Evolutionary conservation across 2,888 invertebrate species (phyloP).

Genomic region (Drosophila quinaria): DNA sequence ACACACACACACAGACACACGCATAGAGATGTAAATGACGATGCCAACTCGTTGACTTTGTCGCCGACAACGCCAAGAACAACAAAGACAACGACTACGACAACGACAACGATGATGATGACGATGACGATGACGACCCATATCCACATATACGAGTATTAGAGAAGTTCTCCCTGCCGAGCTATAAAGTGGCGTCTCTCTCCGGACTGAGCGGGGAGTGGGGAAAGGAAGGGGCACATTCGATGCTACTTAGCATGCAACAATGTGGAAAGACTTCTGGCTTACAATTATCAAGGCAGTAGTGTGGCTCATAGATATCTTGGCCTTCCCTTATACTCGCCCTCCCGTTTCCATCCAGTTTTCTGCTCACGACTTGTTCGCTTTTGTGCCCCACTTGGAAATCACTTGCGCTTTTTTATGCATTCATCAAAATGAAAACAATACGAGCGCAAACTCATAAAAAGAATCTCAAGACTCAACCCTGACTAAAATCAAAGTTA

Average conservation of each 20-base stretch:
- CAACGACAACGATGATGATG: background rate
- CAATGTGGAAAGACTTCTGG: slow-evolving; percentile 53
- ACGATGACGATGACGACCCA: slow-evolving; percentile 47
- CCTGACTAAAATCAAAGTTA: slow-evolving; percentile 23
- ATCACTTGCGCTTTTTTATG: slow-evolving; percentile 68
- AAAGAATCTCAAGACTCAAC: slow-evolving; percentile 32
- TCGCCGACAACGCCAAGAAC: slow-evolving; percentile 18
- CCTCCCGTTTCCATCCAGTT: background rate
- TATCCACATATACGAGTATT: slow-evolving; percentile 56
- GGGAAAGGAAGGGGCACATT: background rate
- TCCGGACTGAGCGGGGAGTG: background rate
- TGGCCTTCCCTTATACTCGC: background rate
- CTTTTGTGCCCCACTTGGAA: slow-evolving; percentile 38
- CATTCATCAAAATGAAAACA: slow-evolving; percentile 64
- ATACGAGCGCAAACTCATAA: slow-evolving; percentile 56
- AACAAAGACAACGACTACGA: background rate
- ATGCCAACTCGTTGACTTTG: slow-evolving; percentile 60
- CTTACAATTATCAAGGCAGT: slow-evolving; percentile 59
- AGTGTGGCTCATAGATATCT: slow-evolving; percentile 38
- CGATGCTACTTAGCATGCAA: slow-evolving; percentile 61
- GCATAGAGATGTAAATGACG: slow-evolving; percentile 57
- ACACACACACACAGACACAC: slow-evolving; percentile 8
- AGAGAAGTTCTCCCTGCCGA: slow-evolving; percentile 46
- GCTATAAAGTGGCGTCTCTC: slow-evolving; percentile 47
- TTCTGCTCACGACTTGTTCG: slow-evolving; percentile 6